A percentile compares a stretch with the other conserved stretches of the same genome.
Conservation (phyloP, 1,140 invertebrate genomes). For the Drosophila murphyi region DNA sequence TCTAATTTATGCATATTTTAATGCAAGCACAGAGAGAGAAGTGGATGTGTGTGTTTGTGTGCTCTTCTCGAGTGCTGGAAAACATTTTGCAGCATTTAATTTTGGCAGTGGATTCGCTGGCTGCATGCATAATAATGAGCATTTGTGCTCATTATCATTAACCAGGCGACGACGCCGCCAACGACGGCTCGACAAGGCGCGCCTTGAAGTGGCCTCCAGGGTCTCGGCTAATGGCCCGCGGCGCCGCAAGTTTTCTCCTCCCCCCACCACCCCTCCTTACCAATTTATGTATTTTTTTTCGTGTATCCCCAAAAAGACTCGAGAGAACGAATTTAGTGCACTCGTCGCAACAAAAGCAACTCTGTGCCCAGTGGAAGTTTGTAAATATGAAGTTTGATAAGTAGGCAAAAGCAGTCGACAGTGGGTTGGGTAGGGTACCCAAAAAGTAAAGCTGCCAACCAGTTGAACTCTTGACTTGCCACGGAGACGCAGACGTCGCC, state of each 20-base stretch:
- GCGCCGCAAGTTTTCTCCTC: conserved; percentile 58
- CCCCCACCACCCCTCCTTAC: conserved; percentile 7
- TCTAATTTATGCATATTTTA: conserved; percentile 56
- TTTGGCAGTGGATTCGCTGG: conserved; percentile 14
- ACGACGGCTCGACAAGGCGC: conserved; percentile 23
- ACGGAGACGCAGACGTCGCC: conserved; percentile 61
- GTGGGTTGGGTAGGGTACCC: background rate
- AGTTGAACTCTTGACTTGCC: conserved; percentile 62
- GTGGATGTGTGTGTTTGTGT: background rate
- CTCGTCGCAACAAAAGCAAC: conserved; percentile 35
- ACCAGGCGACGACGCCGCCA: conserved; percentile 48
- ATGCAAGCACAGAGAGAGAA: conserved; percentile 16
- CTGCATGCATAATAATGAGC: conserved; percentile 75
- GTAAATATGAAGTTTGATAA: conserved; percentile 81
- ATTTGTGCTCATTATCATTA: conserved; percentile 74
- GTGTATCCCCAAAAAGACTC: background rate
- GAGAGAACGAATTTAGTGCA: conserved; percentile 14
- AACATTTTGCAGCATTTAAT: conserved; percentile 48
- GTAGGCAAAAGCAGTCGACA: conserved; percentile 42
- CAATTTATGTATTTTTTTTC: background rate
- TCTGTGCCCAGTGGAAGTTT: conserved; percentile 44
- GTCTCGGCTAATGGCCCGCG: conserved; percentile 76
- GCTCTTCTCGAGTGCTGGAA: conserved; percentile 26
- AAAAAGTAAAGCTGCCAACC: conserved; percentile 17
- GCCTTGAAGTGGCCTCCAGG: conserved; percentile 71